Evolutionary conservation across 1,140 invertebrate genomes (phyloP).

Genomic region (Drosophila repletoides): DNA sequence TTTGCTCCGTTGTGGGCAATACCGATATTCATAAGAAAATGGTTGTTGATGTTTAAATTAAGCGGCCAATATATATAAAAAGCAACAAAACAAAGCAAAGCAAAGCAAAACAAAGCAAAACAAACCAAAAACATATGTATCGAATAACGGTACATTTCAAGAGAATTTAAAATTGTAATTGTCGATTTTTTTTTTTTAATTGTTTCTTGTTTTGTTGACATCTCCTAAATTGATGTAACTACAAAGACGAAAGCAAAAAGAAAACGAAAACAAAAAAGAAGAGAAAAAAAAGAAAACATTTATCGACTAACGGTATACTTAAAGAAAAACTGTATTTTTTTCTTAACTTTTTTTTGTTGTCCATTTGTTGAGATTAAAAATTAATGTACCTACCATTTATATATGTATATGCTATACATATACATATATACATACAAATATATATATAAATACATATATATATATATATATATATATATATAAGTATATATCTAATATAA

Average conservation of each 20-base stretch:
- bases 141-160: too few relatives aligned
- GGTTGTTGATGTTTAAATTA: constrained; percentile 96
- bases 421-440: constrained; percentile 1
- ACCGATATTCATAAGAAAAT: constrained; percentile 99
- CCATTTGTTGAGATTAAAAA: constrained; percentile 21
- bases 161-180: neutral
- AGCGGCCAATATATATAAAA: constrained; percentile 8
- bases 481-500: constrained; percentile 17
- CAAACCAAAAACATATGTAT: neutral
- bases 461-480: neutral
- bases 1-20: constrained; percentile 97
- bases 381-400: constrained; percentile 17
- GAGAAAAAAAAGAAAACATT: neutral
- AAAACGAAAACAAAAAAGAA: constrained; percentile 2
- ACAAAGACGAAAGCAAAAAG: neutral
- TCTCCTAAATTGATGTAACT: constrained; percentile 26
- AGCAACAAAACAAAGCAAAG: neutral
- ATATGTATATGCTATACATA: constrained; percentile 1
- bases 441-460: constrained; percentile 10
- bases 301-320: constrained; percentile 16
- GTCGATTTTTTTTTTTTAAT: constrained; percentile 12
- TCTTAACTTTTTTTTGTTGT: neutral
- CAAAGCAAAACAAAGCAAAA: constrained; percentile 1
- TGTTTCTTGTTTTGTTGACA: constrained; percentile 9
- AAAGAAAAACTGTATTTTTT: constrained; percentile 3